Conservation (phyloP, 2,888 invertebrate genomes). For the Caenorhabditis panamensis region DNA sequence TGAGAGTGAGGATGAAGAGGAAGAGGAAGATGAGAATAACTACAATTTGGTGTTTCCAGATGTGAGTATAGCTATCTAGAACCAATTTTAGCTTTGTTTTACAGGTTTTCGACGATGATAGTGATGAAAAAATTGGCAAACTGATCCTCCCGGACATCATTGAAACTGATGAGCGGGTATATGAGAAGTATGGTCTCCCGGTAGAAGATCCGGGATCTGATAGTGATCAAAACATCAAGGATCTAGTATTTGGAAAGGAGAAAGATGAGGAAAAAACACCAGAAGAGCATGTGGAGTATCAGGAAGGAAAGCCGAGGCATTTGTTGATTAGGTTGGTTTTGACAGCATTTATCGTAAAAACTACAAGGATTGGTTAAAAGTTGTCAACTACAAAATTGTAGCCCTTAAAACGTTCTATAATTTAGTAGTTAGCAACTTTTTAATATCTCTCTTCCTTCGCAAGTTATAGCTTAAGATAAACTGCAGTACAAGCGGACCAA, state of each 20-base stretch:
- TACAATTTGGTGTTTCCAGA: slow-evolving; percentile 64
- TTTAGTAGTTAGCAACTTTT: too few relatives aligned
- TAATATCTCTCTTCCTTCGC: too few relatives aligned
- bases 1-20: not conserved
- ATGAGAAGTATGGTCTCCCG: slow-evolving; percentile 59
- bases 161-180: slow-evolving; percentile 67
- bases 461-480: too few relatives aligned
- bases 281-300: slow-evolving; percentile 56
- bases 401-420: too few relatives aligned
- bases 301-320: slow-evolving; percentile 58
- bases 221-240: slow-evolving; percentile 40
- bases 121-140: slow-evolving; percentile 68
- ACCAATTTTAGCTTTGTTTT: too few relatives aligned
- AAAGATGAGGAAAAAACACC: slow-evolving; percentile 58
- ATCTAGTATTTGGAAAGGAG: slow-evolving; percentile 67
- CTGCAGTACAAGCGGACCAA: too few relatives aligned
- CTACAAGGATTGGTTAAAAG: too few relatives aligned
- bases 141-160: slow-evolving; percentile 73
- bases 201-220: slow-evolving; percentile 1
- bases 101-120: slow-evolving; percentile 63
- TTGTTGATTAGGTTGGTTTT: slow-evolving; percentile 69
- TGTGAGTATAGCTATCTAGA: slow-evolving; percentile 32
- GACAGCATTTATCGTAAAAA: slow-evolving; percentile 8
- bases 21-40: slow-evolving; percentile 38
- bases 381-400: too few relatives aligned